A percentile compares a stretch with the other conserved stretches of the same genome.
Evolutionary conservation across 2,797 vertebrate genomes (phyloP).

Genomic region (Tinamus major): DNA sequence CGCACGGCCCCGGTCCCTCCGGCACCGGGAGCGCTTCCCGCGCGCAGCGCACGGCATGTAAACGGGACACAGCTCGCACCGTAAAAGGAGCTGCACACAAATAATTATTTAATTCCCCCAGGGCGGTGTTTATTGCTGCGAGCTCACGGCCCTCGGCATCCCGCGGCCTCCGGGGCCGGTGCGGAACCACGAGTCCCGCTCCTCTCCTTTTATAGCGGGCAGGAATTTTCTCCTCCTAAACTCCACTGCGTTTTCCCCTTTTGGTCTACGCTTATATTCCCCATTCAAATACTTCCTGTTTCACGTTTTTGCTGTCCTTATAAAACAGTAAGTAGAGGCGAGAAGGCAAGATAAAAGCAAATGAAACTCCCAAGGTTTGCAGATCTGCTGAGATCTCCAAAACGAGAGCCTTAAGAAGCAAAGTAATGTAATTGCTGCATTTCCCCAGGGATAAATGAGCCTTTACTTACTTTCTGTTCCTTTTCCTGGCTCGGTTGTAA

Average conservation of each 20-base stretch:
- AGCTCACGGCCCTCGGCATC: no score
- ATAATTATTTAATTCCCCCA: not conserved
- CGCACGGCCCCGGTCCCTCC: not conserved
- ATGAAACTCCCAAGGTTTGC: not conserved
- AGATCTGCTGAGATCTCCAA: not conserved
- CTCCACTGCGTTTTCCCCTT: not conserved
- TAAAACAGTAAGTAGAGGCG: not conserved
- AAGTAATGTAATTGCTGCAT: fast-evolving
- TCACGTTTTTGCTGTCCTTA: fast-evolving
- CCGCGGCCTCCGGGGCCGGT: no score
- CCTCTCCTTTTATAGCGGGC: not conserved
- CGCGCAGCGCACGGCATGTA: fast-evolving
- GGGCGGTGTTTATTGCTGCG: not conserved
- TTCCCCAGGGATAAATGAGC: not conserved
- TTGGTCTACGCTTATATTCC: not conserved
- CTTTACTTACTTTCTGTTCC: constrained; percentile 92
- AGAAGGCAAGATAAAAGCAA: not conserved
- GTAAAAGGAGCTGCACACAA: not conserved
- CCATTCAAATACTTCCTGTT: fast-evolving
- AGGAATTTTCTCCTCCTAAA: fast-evolving
- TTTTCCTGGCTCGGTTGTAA: constrained; percentile 90
- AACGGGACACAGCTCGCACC: not conserved
- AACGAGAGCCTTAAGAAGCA: not conserved
- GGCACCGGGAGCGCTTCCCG: not conserved
- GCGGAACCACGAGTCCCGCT: no score